Evolutionary conservation across 2,113 vertebrate species (phyloP), one percentile per base, ranked within the genome.

Genomic region (Paraplagusia blochii): DNA sequence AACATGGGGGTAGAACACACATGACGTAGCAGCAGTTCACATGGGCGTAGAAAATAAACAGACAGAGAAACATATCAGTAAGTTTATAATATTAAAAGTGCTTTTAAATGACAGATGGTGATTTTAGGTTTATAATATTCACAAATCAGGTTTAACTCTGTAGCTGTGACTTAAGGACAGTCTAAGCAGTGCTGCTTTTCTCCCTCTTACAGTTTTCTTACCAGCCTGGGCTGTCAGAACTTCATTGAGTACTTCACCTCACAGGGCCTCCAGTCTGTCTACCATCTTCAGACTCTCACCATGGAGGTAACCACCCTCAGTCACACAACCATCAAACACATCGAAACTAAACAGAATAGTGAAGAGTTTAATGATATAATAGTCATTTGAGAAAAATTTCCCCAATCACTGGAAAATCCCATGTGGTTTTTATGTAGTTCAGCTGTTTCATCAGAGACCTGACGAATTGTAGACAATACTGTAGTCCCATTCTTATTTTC

Each of bases 171-270:
- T 58, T 54, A 63, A 65, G 62, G 44, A 19, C 68, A 62, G 72
- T 85, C 87, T 90, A 85, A 90, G 86, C 83, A 81, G 86, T 66
- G 75, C 83, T 88, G 88, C 72, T 87, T 81, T 85, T 90, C 73
- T 92, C 76, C 85, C 85, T 90, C 88, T 88, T 88, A 91, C 93
- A 99, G 97, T 86, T 99, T 99, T 88, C 89, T 99, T 80, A 97
- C 95, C 89, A 95, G 94, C 77, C 62, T 99, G 88, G 97, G 97
- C 81, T 99, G 97, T 87, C 95, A 96, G 74, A 98, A 95, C 94
- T 95, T 95, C 91, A 94, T 98, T 73, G 97, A 99, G 81, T 98
- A 95, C 88, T 98, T 99, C 93, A 95, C 95, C 58, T 95, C 95
- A 58, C 96, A 99, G 84, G 97, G 97, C 45, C 84, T 99, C 60